These are phyloP conservation scores for Malurus leucopterus DNA, from an alignment of 2,797 vertebrate species.

Conservation along the genomic window DNA sequence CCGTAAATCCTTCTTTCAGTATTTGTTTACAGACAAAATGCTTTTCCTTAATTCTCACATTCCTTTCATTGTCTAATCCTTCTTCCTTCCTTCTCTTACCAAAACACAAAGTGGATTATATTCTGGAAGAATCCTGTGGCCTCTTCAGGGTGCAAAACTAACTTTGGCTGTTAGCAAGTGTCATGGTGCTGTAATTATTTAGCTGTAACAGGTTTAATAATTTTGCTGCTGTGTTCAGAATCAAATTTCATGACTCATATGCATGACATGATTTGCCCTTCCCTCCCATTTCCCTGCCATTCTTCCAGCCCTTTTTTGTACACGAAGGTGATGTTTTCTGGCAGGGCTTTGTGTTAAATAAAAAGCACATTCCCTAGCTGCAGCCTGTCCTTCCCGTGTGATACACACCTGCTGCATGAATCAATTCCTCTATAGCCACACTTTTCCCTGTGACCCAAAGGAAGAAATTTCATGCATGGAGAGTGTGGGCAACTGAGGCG, in stretches of 20 bases:
- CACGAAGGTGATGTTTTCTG: not conserved
- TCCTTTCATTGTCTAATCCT: slow-evolving; percentile 52
- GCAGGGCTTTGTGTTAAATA: not conserved
- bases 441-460: not conserved
- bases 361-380: not conserved
- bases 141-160: slow-evolving; percentile 28
- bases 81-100: slow-evolving; percentile 27
- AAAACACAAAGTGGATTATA: slow-evolving; percentile 21
- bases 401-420: not conserved
- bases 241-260: not conserved
- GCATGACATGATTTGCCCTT: not conserved
- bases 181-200: not conserved
- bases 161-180: not conserved
- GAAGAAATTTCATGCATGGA: not conserved
- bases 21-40: slow-evolving; percentile 41
- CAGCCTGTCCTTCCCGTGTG: not conserved
- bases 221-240: not conserved
- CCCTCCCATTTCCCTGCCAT: not conserved
- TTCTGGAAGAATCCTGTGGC: slow-evolving; percentile 1
- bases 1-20: slow-evolving; percentile 42
- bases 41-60: slow-evolving; percentile 51
- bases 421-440: not conserved
- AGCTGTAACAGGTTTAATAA: not conserved
- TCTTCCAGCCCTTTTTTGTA: not conserved
- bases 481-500: not conserved